Base-by-base conservation (phyloP, 2,888 invertebrate genomes). In the Dusona sp. region DNA sequence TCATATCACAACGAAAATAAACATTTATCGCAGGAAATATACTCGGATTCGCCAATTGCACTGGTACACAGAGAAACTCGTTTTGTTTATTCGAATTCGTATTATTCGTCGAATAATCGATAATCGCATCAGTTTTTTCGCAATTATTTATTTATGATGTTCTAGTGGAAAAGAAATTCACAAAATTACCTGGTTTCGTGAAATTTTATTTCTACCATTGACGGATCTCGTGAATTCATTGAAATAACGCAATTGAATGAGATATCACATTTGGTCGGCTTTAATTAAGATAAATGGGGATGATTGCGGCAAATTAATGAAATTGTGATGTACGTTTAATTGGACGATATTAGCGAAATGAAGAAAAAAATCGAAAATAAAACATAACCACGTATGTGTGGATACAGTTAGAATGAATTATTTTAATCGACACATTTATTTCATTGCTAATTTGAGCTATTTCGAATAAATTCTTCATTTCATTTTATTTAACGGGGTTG, bases 251-350 rank as follows among this genome's bases (percentile, higher is more conserved):
- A 54, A 42, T 79, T 57, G 42, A 68, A 42, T 25, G 25, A 68
- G 19, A 54, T 42, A 42, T 64, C 65, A 38, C 57, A 16, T 57
- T 74, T 48, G 45, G 3, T 67, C 25, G 70, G 16, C 16, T 57
- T 74, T 38, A 74, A 74, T 74, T 57, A 38, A 57, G 73, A 74
- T 57, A 13, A 36, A 70, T 38, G 70, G 11, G 16, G 54, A 57
- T 22, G 73, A 73, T 54, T 33, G 38, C 67, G 19, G 7, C 33
- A 57, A 57, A 48, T 82, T 72, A 36, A 64, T 70, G 64, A 36
- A 64, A 72, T 64, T 16, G 22, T 16, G 8, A 29, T 72, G 54
- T 36, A n/a, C 11, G n/a, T 29, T 81, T 25, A 67, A 81, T 73
- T 65, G 38, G 51, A 74, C 3, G 42, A 65, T n/a, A 48, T 73